A percentile compares a stretch with the other conserved stretches of the same genome.
Conservation (phyloP, 2,113 vertebrate genomes). For the Nasalis larvatus region DNA sequence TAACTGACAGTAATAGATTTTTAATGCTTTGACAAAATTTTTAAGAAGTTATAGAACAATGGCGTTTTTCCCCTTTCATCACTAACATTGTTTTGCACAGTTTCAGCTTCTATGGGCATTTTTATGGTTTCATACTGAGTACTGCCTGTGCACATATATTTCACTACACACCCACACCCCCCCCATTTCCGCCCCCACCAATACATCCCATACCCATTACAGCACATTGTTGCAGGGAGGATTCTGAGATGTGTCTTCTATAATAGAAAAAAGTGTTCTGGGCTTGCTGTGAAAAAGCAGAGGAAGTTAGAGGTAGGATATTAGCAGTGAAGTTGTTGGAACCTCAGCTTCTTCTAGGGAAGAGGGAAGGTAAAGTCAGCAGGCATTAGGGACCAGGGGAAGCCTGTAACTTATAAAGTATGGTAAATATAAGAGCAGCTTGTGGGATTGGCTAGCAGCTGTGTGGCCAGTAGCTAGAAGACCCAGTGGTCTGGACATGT, state of each 20-base stretch:
- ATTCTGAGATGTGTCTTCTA: not conserved
- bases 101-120: not conserved
- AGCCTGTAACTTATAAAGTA: not conserved
- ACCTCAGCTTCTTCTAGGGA: not conserved
- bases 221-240: not conserved
- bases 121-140: not conserved
- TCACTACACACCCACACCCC: too few relatives aligned
- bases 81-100: not conserved
- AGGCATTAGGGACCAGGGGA: too few relatives aligned
- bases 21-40: not conserved
- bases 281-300: not conserved
- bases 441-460: too few relatives aligned
- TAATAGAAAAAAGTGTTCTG: not conserved
- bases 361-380: not conserved
- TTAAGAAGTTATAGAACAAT: not conserved
- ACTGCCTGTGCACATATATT: accelerated
- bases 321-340: not conserved
- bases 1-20: not conserved
- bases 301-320: not conserved
- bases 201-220: not conserved
- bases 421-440: too few relatives aligned
- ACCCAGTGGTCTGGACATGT: not conserved
- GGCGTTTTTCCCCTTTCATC: not conserved
- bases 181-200: too few relatives aligned
- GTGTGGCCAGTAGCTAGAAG: not conserved